Conservation (phyloP, 2,113 vertebrate species). For the Ardeotis arabs region DNA sequence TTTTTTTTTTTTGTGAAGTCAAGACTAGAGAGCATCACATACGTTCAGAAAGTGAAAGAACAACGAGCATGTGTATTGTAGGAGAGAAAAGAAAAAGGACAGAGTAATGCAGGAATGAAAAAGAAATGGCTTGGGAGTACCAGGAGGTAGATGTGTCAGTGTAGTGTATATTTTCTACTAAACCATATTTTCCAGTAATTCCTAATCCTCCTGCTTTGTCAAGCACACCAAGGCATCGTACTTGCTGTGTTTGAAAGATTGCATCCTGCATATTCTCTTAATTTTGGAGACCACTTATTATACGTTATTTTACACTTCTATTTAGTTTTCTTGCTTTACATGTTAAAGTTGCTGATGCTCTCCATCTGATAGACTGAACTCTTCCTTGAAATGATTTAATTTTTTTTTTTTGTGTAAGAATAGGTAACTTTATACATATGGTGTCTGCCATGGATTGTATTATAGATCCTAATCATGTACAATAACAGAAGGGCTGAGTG, state of each 20-base stretch:
- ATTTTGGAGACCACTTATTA: background rate
- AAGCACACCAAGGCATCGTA: background rate
- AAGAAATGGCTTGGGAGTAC: background rate
- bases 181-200: background rate
- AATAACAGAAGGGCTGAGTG: background rate
- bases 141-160: background rate
- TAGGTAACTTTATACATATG: background rate
- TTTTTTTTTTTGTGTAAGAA: background rate
- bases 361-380: background rate
- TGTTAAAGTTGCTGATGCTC: background rate
- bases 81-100: background rate
- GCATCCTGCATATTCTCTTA: background rate
- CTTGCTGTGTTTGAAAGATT: background rate
- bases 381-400: background rate
- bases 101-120: background rate
- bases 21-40: background rate
- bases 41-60: background rate
- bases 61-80: rapidly evolving
- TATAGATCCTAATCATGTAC: background rate
- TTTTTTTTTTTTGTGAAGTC: background rate
- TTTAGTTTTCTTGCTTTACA: background rate
- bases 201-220: background rate
- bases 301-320: background rate
- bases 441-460: background rate
- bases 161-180: background rate